These are phyloP conservation scores for Trachurus trachurus DNA, from an alignment of 2,797 vertebrate species.

Conservation along the genomic window DNA sequence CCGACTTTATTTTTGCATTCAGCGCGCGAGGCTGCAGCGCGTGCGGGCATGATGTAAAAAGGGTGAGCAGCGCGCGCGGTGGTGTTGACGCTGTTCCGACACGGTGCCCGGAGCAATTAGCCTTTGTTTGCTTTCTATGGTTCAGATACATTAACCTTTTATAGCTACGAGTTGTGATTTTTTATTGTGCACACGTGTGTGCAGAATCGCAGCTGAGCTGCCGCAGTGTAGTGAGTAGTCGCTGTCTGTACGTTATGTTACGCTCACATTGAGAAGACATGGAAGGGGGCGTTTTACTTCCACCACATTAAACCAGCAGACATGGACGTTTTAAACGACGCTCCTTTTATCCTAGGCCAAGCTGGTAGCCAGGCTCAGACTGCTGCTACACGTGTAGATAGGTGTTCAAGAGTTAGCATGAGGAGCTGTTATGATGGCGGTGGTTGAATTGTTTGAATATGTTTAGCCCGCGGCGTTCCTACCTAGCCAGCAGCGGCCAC, in stretches of 20 bases:
- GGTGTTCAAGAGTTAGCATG: neutral
- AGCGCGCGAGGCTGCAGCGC: neutral
- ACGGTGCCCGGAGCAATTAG: neutral
- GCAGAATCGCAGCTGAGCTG: neutral
- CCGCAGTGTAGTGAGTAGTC: neutral
- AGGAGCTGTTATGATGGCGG: neutral
- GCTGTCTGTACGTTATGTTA: neutral
- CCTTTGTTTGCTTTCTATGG: neutral
- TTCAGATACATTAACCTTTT: too few species aligned
- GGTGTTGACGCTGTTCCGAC: neutral
- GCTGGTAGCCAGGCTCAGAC: neutral
- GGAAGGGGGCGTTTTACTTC: slow-evolving; percentile 37
- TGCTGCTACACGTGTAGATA: neutral
- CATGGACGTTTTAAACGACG: neutral
- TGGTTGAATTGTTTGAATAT: neutral
- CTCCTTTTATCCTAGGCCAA: neutral
- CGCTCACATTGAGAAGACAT: neutral
- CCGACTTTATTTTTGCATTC: too few species aligned
- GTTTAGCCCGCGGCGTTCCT: neutral
- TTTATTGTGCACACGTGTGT: neutral
- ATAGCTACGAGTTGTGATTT: too few species aligned
- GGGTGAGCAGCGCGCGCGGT: neutral
- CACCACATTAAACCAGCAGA: neutral
- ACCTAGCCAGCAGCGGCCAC: too few species aligned
- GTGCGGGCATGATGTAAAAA: neutral